phyloP scores from a whole-genome alignment of 37 sponge, comb jelly and placozoan species.

The Aphrocallistes beatrix region DNA sequence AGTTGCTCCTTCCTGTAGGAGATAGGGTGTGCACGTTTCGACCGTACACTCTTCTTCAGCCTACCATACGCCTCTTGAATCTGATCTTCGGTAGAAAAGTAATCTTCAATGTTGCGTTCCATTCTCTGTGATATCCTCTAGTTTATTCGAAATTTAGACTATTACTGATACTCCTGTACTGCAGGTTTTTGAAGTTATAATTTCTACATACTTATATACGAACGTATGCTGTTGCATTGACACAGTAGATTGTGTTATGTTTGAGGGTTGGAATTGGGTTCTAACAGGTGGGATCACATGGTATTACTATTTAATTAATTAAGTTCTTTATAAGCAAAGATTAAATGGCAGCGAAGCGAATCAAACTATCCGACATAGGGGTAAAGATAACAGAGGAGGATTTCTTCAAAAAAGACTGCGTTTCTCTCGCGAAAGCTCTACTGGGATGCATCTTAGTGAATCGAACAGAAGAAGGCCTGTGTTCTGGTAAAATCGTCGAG shows the following conservation, averaged over 20 bases:
- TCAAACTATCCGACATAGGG: neutral
- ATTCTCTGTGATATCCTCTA: too few relatives aligned
- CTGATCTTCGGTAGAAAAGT: neutral
- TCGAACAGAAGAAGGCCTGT: neutral
- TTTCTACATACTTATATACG: too few relatives aligned
- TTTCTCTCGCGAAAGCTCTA: constrained; percentile 42
- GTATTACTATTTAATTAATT: too few relatives aligned
- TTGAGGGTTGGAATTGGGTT: too few relatives aligned
- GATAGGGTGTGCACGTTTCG: neutral
- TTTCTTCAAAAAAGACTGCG: constrained; percentile 51
- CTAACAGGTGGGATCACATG: too few relatives aligned
- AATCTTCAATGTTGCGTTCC: neutral
- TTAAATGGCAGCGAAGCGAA: neutral
- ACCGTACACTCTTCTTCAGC: neutral
- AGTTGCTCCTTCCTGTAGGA: constrained; percentile 35
- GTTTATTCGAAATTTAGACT: too few relatives aligned
- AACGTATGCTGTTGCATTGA: too few relatives aligned
- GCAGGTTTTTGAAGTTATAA: too few relatives aligned
- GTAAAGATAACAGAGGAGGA: neutral
- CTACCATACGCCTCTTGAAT: neutral
- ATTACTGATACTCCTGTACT: too few relatives aligned
- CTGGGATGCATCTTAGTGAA: constrained; percentile 54
- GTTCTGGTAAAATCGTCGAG: constrained; percentile 60
- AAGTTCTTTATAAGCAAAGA: too few relatives aligned
- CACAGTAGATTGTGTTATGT: too few relatives aligned